Percentiles rank a stretch among this genome's conserved stretches.
phyloP scores from a whole-genome alignment of 2,888 invertebrate genomes.

The Rhagophthalmus giganteus region DNA sequence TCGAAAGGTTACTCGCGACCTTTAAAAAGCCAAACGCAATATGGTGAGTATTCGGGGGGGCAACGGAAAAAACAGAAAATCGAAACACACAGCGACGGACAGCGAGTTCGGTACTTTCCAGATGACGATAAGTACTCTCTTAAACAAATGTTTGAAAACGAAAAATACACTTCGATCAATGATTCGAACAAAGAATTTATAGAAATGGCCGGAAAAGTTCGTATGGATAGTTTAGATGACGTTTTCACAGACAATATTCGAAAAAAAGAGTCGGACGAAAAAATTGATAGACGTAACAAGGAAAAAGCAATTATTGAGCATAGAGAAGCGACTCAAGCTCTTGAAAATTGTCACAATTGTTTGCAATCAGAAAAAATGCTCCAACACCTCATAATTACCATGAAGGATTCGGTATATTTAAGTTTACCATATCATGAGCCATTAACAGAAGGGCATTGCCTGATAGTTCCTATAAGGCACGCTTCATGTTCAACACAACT shows the following conservation, averaged over 20 bases:
- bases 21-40: slow-evolving; percentile 54
- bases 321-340: slow-evolving; percentile 65
- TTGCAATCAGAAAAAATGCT: slow-evolving; percentile 77
- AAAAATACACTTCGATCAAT: slow-evolving; percentile 77
- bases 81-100: slow-evolving; percentile 73
- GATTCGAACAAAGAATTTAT: slow-evolving; percentile 82
- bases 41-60: slow-evolving; percentile 55
- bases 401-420: slow-evolving; percentile 82
- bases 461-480: slow-evolving; percentile 84
- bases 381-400: slow-evolving; percentile 82
- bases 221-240: slow-evolving; percentile 80
- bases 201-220: slow-evolving; percentile 69
- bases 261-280: slow-evolving; percentile 63
- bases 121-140: slow-evolving; percentile 89
- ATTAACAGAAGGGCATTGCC: slow-evolving; percentile 81
- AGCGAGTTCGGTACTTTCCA: slow-evolving; percentile 80
- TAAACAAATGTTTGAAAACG: slow-evolving; percentile 81
- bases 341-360: slow-evolving; percentile 84
- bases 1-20: slow-evolving; percentile 70
- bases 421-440: slow-evolving; percentile 80
- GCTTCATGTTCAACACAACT: slow-evolving; percentile 75
- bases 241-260: slow-evolving; percentile 80
- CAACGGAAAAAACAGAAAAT: slow-evolving; percentile 60
- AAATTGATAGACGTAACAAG: slow-evolving; percentile 65
- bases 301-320: slow-evolving; percentile 75